phyloP scores from a whole-genome alignment of 1,140 invertebrate genomes.

The Brachionus rotundiformis region DNA sequence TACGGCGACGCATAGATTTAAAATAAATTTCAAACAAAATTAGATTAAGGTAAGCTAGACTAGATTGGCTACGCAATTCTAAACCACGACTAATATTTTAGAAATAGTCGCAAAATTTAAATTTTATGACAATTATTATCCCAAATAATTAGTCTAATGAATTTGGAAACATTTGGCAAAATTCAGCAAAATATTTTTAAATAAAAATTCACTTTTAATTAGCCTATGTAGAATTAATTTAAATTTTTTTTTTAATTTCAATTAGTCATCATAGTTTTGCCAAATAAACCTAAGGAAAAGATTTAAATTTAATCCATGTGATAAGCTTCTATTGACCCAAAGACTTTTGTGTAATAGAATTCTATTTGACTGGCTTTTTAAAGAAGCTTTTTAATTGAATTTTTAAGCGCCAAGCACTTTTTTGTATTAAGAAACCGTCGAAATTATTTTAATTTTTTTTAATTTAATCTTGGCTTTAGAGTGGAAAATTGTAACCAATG shows the following conservation, averaged over 20 bases:
- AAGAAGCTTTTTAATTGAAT: slow-evolving; percentile 11
- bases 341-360: slow-evolving; percentile 9
- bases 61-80: neutral
- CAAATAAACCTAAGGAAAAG: neutral
- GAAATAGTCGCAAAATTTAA: slow-evolving; percentile 31
- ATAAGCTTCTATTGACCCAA: neutral
- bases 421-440: neutral
- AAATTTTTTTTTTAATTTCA: no score
- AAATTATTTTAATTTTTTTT: neutral
- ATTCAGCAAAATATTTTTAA: neutral
- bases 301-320: neutral
- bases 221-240: no score
- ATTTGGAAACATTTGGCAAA: neutral
- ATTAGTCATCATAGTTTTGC: neutral
- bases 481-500: slow-evolving; percentile 1
- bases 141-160: slow-evolving; percentile 4
- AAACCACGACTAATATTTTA: neutral
- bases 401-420: neutral
- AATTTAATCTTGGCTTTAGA: neutral
- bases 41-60: neutral
- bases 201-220: no score
- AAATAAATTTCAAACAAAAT: slow-evolving; percentile 17
- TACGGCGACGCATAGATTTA: slow-evolving; percentile 12
- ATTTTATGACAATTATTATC: neutral
- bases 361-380: neutral